phyloP scores from a whole-genome alignment of 2,888 invertebrate species.

The Lymantria monacha region DNA sequence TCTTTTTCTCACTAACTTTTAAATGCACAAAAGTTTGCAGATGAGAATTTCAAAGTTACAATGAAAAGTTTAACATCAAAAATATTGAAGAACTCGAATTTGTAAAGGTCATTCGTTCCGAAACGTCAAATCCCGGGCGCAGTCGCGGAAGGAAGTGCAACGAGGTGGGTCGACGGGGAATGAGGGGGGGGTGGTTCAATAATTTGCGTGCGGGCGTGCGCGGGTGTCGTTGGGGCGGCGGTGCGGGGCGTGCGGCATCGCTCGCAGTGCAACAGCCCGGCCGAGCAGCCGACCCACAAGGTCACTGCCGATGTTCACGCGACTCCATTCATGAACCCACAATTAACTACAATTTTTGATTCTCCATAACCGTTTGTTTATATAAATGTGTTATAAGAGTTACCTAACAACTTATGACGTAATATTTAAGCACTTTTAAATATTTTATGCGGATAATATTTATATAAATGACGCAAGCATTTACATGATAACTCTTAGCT shows the following conservation, averaged over 20 bases:
- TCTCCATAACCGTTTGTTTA: conserved; percentile 29
- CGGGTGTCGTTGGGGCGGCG: conserved; percentile 16
- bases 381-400: neutral
- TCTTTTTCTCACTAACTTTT: too few relatives aligned
- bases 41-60: too few relatives aligned
- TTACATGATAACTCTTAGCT: too few relatives aligned
- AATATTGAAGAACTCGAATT: too few relatives aligned
- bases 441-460: too few relatives aligned
- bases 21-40: too few relatives aligned
- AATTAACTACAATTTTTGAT: conserved; percentile 55
- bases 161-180: conserved; percentile 29
- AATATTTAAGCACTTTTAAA: too few relatives aligned
- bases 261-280: conserved; percentile 60
- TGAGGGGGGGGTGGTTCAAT: conserved; percentile 51
- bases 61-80: too few relatives aligned
- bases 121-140: conserved; percentile 47
- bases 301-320: conserved; percentile 69
- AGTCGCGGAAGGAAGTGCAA: conserved; percentile 64
- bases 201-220: conserved; percentile 61
- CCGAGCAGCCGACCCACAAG: conserved; percentile 58
- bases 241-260: conserved; percentile 16
- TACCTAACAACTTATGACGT: too few relatives aligned
- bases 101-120: too few relatives aligned
- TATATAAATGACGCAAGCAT: too few relatives aligned
- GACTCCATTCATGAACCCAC: conserved; percentile 65